A percentile compares a stretch with the other conserved stretches of the same genome.
These are phyloP conservation scores for Drosophila phalerata DNA, from an alignment of 2,888 invertebrate species.

Conservation along the genomic window DNA sequence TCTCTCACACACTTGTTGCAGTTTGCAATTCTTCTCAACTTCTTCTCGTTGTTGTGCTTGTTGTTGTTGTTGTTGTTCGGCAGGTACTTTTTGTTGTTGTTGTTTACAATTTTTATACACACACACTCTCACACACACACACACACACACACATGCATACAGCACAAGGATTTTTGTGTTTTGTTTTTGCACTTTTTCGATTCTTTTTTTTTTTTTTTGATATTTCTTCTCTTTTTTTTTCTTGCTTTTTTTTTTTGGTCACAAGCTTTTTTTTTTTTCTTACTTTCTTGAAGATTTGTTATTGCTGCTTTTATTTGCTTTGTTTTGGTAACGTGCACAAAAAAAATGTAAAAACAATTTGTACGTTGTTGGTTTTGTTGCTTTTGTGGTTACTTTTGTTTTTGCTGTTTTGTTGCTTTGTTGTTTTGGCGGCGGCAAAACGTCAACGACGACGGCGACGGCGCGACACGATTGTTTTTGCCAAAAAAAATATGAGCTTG, in stretches of 20 bases:
- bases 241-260: constrained; percentile 6
- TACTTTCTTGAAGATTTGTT: background rate
- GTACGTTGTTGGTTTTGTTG: constrained; percentile 3
- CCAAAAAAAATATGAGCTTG: background rate
- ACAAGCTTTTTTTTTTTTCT: constrained; percentile 8
- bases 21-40: constrained; percentile 1
- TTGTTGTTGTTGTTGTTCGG: constrained; percentile 24
- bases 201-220: background rate
- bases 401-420: constrained; percentile 30
- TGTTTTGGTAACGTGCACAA: constrained; percentile 7
- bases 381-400: background rate
- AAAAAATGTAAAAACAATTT: constrained; percentile 30
- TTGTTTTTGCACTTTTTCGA: constrained; percentile 15
- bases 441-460: constrained; percentile 59
- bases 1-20: constrained; percentile 10
- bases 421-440: constrained; percentile 77
- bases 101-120: background rate
- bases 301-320: background rate
- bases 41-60: constrained; percentile 17
- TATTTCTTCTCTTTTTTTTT: constrained; percentile 22
- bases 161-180: constrained; percentile 9
- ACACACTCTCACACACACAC: constrained; percentile 32
- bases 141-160: constrained; percentile 18
- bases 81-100: constrained; percentile 40
- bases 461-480: constrained; percentile 41